Base-by-base conservation (phyloP, 2,113 vertebrate species). In the Trogon melanurus region DNA sequence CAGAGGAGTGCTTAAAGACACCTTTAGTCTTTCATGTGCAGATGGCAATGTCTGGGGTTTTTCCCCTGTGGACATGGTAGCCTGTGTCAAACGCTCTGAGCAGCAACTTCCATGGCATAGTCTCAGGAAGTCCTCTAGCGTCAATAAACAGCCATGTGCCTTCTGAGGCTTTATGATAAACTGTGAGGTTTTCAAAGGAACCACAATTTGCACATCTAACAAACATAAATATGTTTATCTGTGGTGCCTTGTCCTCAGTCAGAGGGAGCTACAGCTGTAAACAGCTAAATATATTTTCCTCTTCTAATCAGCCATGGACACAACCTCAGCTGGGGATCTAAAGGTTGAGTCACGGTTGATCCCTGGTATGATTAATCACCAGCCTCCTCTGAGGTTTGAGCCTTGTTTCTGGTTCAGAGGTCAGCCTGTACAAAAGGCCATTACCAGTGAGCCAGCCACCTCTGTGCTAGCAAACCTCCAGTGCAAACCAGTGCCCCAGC, bases 141-240 rank as follows among this genome's bases (percentile, higher is more conserved):
- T 56, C 92, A 91, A 84, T 87, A 94, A 92, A 84, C 62, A 91
- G 93, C 70, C 80, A 62, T 56, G 83, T 79, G 91, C 85, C 73
- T 81, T 90, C 88, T 84, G 79, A 91, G 85, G 56, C 65, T 93
- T 89, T 32, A 23, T 58, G 61, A 89, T 92, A 87, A 96, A 96
- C 58, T 69, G 79, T 50, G 73, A 91, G 80, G 73, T 48, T 79
- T 95, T 93, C 95, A 96, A 96, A 95, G 78, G 50, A 93, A 62
- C 73, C 73, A 66, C 62, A 69, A 95, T 96, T 96, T 96, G 73
- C 95, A 97, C 88, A 92, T 96, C 86, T 96, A 91, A 96, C 92
- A 89, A 82, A 96, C 65, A 96, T 67, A 93, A 96, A 93, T 61
- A 85, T 38, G 62, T 94, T 94, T 95, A 89, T 72, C 83, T 54